Evolutionary conservation across 2,888 invertebrate genomes (phyloP).

Genomic region (Junonia oenone): DNA sequence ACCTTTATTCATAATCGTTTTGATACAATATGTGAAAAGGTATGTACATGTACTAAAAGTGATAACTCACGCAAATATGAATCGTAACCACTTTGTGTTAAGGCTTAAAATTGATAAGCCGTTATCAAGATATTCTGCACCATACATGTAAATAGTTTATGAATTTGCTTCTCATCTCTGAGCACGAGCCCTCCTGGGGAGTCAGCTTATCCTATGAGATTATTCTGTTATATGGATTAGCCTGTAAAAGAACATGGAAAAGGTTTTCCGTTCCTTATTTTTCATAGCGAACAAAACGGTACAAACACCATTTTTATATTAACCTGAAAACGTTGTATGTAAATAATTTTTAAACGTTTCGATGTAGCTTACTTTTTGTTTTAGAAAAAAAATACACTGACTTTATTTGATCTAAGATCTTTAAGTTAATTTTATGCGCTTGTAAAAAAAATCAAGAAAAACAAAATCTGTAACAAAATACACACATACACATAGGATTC

Average conservation of each 20-base stretch:
- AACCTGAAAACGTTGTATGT: no score
- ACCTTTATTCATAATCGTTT: slow-evolving; percentile 6
- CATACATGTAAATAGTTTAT: slow-evolving; percentile 23
- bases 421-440: no score
- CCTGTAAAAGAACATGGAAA: neutral
- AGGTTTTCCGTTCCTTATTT: neutral
- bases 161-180: slow-evolving; percentile 21
- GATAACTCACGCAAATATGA: neutral
- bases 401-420: no score
- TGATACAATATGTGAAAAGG: neutral
- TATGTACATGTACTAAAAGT: neutral
- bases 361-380: no score
- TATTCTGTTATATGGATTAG: slow-evolving; percentile 26
- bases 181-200: slow-evolving; percentile 23
- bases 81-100: neutral
- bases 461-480: no score
- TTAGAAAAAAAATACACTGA: no score
- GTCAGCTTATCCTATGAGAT: slow-evolving; percentile 27
- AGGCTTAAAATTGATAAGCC: neutral
- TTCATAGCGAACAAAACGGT: no score
- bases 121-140: neutral
- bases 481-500: no score
- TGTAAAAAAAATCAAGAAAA: no score
- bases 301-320: no score
- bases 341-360: no score